Base-by-base conservation (phyloP, 2,888 invertebrate genomes). In the Incurvaria masculella region DNA sequence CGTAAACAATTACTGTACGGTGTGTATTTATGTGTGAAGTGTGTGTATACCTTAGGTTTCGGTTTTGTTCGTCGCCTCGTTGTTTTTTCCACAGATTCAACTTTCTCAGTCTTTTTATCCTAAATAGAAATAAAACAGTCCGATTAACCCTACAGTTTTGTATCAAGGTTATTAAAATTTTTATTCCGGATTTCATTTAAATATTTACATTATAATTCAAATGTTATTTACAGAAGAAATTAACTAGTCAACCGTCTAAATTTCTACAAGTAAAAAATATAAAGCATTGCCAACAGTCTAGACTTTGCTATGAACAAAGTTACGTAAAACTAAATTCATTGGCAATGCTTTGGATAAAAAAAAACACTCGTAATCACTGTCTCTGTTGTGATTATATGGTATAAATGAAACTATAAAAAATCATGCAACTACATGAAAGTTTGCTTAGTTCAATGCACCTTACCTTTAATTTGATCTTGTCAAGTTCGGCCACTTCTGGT, bases 381-480 rank as follows among this genome's bases (percentile, higher is more conserved):
- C 6, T 23, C 5, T 10, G 6, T 23, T 23, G 23, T 23, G 23
- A 23, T 23, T 23, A 23, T 23, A 23, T n/a, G 23, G 23, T 6
- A 23, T 23, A n/a, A n/a, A n/a, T n/a, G n/a, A n/a, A n/a, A n/a
- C n/a, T n/a, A n/a, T n/a, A 23, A 10, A 23, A 23, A 23, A 10
- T 23, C 23, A 23, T 23, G 23, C 23, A 23, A n/a, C n/a, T 46
- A 44, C 49, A 48, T 48, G 41, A 48, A 54, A n/a, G 42, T 45
- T 50, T 44, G 47, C 50, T 49, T 51, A 45, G 47, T 45, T 44
- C 42, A 51, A 33, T 14, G 33, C 14, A 33, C 33, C 74, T 74
- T 70, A 78, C 78, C 75, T 76, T 78, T 2, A 78, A 61, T 62
- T 76, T 76, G 44, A 78, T 59, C 63, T 72, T 60, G 42, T 64